These are phyloP conservation scores for Aphodius granarius DNA, from an alignment of 2,888 invertebrate genomes.

Conservation along the genomic window DNA sequence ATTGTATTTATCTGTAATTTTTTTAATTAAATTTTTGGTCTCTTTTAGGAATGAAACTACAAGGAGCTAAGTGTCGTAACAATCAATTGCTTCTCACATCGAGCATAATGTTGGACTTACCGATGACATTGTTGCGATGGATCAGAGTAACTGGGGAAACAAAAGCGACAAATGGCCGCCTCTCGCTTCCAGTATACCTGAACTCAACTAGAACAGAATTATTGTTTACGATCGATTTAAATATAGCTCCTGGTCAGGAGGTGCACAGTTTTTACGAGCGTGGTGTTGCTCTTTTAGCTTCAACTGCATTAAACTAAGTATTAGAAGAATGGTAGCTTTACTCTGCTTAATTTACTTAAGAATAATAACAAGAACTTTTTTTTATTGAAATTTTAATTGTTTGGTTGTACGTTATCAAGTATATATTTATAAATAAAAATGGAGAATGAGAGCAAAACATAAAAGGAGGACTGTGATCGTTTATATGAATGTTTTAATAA, in stretches of 20 bases:
- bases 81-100: conserved; percentile 89
- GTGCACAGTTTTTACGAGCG: conserved; percentile 97
- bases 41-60: conserved; percentile 89
- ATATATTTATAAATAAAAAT: not conserved
- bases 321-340: conserved; percentile 10
- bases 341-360: not conserved
- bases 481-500: not conserved
- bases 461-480: conserved; percentile 11
- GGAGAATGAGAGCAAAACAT: not conserved
- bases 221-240: conserved; percentile 92
- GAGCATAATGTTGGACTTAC: conserved; percentile 93
- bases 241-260: conserved; percentile 87
- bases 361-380: not conserved
- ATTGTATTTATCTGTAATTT: not conserved
- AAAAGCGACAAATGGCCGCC: conserved; percentile 61
- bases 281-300: conserved; percentile 95
- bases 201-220: conserved; percentile 95
- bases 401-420: not conserved
- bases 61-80: conserved; percentile 93
- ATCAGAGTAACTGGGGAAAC: conserved; percentile 54
- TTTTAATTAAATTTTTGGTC: conserved; percentile 50
- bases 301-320: conserved; percentile 80
- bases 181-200: conserved; percentile 94
- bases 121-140: conserved; percentile 89
- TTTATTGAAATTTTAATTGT: not conserved